These are phyloP conservation scores for Hoplodrina blanda DNA, from an alignment of 2,888 invertebrate species.

Conservation along the genomic window DNA sequence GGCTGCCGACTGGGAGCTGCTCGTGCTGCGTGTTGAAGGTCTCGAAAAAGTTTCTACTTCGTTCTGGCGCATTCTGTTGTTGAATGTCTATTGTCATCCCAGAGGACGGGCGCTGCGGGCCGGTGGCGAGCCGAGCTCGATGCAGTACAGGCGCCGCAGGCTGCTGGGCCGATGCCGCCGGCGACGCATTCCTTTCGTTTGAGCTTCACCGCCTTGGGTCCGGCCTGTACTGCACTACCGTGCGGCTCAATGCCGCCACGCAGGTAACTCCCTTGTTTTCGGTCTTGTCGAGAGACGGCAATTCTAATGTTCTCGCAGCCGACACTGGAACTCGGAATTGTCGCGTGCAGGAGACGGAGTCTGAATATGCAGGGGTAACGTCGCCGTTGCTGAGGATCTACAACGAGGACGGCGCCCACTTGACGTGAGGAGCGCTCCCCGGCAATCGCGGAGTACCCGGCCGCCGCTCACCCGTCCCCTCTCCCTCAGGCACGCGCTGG, in stretches of 20 bases:
- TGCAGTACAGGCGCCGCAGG: constrained; percentile 74
- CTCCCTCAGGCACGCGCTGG: constrained; percentile 65
- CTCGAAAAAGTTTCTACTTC: neutral
- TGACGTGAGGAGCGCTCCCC: constrained; percentile 75
- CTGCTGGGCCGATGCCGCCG: constrained; percentile 71
- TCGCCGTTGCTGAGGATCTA: constrained; percentile 77
- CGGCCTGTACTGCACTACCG: constrained; percentile 73
- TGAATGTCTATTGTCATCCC: constrained; percentile 3
- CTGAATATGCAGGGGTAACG: constrained; percentile 80
- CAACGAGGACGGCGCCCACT: constrained; percentile 77
- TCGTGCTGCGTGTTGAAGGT: constrained; percentile 72
- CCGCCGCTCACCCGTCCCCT: constrained; percentile 10
- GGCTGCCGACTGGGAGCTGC: constrained; percentile 75
- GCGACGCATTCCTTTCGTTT: constrained; percentile 75
- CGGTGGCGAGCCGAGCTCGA: constrained; percentile 71
- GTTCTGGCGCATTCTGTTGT: neutral
- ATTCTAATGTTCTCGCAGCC: neutral
- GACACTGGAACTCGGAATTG: neutral
- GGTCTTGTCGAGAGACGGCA: no score
- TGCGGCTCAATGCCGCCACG: constrained; percentile 80
- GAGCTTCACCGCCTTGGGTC: constrained; percentile 74
- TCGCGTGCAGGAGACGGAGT: constrained; percentile 75
- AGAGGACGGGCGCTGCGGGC: constrained; percentile 64
- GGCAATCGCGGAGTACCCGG: neutral
- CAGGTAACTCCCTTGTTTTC: constrained; percentile 68